Evolutionary conservation across 2,797 vertebrate genomes (phyloP), one percentile per base, ranked within the genome.

Genomic region (Myripristis murdjan): DNA sequence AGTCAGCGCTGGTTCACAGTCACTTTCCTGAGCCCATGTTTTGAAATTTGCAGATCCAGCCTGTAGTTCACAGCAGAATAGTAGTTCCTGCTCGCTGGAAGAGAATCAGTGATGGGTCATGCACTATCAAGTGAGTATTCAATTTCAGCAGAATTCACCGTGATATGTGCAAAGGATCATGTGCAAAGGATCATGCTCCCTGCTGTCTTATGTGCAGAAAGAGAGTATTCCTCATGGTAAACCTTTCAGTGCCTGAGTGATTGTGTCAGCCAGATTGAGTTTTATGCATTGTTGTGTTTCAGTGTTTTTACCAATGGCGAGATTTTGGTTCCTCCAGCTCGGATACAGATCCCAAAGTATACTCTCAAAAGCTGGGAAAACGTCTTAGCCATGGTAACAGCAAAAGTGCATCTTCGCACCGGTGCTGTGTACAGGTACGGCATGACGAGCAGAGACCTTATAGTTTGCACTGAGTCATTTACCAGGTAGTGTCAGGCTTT

Each of bases 271-370:
- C 28, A 41, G 1, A 54, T 14, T 58, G 2, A 53, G 12, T 59
- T 18, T 41, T 2, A 1, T 56, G 20, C 52, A 53, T 64, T 37
- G 2, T 74, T 72, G 4, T 86, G 6, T 82, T 70, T 78, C 64
- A 95, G 91, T 64, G 91, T 96, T 82, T 96, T 95, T 77, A 93
- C 90, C 75, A 95, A 92, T 2, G 91, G 92, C 87, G 86, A 94
- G 43, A 39, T 93, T 10, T 89, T 93, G 59, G 82, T 84, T 67
- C 84, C 91, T 70, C 85, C 93, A 31, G 66, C 79, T 70, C 91
- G 91, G 48, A 79, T 95, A 49, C 70, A 94, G 4, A 90, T 95
- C 73, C 92, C 92, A 44, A 96, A 90, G 66, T 91, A 94, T 71
- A 95, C 89, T 10, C 89, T 91, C 0, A 90, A 56, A 62, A 95